Evolutionary conservation across 2,888 invertebrate genomes (phyloP), one percentile per base, ranked within the genome.

Genomic region (Aplocera efformata): DNA sequence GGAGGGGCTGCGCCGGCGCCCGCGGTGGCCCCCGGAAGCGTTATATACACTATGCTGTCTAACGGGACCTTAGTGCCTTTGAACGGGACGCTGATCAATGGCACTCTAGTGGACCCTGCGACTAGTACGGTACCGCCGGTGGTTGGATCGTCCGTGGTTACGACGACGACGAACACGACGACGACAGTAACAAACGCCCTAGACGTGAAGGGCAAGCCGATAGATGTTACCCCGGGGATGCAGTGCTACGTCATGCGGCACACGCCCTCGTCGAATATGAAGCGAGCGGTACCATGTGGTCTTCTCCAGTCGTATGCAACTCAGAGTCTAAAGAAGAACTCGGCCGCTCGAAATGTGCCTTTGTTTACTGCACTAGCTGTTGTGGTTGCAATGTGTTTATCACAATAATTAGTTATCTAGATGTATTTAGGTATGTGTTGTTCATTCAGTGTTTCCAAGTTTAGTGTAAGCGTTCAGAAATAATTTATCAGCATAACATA

Each of bases 221-320:
- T 86, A 7, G 61, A 70, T 7, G 84, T 86, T 21, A 85, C 85
- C 6, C 77, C 79, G 1, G 79, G 76, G 4, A 83, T 83, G 84
- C 54, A 75, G 56, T 86, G 85, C 44, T 85, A 71, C 50, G 72
- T 86, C 3, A 71, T 83, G 7, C 67, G 81, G 26, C 56, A 51
- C 30, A 68, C 70, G 7, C 51, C 77, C 1, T 41, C 56, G 0
- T 60, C 67, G 5, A 71, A 67, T 22, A 78, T 82, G 82, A 73
- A 52, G 46, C 78, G 72, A 42, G 51, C 58, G 23, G 72, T 86
- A 1, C 75, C 78, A 2, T 86, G 85, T 56, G 79, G 78, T 13
- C 47, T 85, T 6, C 53, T 86, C 40, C 83, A 84, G 51, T 67
- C 72, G 8, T 86, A 85, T 38, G 82, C 85, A 2, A 72, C 72